These are phyloP conservation scores for Chloroclystis v-ata DNA, from an alignment of 2,888 invertebrate genomes.

Conservation along the genomic window DNA sequence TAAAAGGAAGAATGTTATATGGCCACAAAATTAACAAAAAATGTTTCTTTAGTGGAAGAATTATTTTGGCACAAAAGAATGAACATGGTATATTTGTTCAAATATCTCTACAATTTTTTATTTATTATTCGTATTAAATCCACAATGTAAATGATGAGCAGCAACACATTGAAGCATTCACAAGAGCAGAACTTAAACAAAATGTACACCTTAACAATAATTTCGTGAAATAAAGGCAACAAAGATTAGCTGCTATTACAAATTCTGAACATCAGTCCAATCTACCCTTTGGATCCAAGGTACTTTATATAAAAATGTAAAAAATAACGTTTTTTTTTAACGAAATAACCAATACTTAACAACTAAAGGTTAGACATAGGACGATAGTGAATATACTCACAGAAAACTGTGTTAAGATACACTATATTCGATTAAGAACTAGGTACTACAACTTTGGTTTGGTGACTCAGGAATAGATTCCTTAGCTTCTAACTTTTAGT, in stretches of 20 bases:
- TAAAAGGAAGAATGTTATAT: not conserved
- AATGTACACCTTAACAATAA: conserved; percentile 32
- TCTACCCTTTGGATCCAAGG: conserved; percentile 14
- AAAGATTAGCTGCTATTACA: conserved; percentile 1
- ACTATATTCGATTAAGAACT: conserved; percentile 7
- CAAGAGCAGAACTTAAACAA: conserved; percentile 20
- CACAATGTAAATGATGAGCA: too few species aligned
- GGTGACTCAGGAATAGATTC: conserved; percentile 4
- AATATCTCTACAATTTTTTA: too few species aligned
- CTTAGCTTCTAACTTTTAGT: not conserved
- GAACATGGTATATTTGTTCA: too few species aligned
- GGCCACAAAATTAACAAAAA: not conserved
- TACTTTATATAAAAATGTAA: conserved; percentile 25
- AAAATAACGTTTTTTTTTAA: conserved; percentile 15
- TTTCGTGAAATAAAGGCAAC: not conserved
- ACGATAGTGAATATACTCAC: conserved; percentile 14
- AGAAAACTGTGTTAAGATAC: conserved; percentile 20
- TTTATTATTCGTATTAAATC: too few species aligned
- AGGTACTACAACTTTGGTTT: not conserved
- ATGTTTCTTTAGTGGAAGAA: conserved; percentile 27
- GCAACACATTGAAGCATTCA: too few species aligned
- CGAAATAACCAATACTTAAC: conserved; percentile 2
- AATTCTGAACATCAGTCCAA: conserved; percentile 2
- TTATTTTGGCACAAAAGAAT: conserved; percentile 44
- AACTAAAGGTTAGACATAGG: conserved; percentile 13